Percentiles rank a stretch among this genome's conserved stretches.
Evolutionary conservation across 2,888 invertebrate species (phyloP).

Genomic region (Nasonia oneida): DNA sequence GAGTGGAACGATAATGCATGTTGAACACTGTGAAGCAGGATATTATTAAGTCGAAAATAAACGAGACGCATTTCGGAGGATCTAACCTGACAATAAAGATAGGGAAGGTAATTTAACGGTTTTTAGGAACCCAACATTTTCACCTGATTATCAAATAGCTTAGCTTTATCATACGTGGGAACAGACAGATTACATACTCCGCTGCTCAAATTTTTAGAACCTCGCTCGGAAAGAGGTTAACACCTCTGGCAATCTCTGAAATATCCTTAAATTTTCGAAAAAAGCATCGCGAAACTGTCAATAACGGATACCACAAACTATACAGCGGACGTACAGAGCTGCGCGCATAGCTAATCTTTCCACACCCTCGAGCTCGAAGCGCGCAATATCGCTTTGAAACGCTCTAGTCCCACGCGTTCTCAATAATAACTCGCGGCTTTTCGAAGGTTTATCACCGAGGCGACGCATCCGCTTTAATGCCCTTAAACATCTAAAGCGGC

Average conservation of each 20-base stretch:
- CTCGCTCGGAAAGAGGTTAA: background rate
- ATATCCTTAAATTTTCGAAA: background rate
- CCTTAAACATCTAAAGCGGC: slow-evolving; percentile 3
- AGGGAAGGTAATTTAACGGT: background rate
- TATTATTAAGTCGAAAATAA: slow-evolving; percentile 37
- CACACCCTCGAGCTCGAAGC: background rate
- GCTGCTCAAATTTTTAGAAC: background rate
- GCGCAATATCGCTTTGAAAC: background rate
- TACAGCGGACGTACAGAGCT: background rate
- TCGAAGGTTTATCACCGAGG: slow-evolving; percentile 12
- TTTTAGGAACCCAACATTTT: slow-evolving; percentile 15
- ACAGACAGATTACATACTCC: background rate
- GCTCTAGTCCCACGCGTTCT: slow-evolving; percentile 11
- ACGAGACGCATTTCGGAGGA: slow-evolving; percentile 7
- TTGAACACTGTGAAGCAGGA: background rate
- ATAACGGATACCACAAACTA: background rate
- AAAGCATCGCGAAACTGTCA: background rate
- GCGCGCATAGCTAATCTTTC: background rate
- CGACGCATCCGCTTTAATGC: slow-evolving; percentile 31
- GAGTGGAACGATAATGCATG: slow-evolving; percentile 20
- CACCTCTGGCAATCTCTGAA: background rate
- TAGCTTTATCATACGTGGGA: background rate
- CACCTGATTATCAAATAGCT: background rate
- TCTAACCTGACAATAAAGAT: slow-evolving; percentile 24
- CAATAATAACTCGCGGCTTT: slow-evolving; percentile 33